phyloP scores from a whole-genome alignment of 2,797 vertebrate species.

The Passerculus sandwichensis region DNA sequence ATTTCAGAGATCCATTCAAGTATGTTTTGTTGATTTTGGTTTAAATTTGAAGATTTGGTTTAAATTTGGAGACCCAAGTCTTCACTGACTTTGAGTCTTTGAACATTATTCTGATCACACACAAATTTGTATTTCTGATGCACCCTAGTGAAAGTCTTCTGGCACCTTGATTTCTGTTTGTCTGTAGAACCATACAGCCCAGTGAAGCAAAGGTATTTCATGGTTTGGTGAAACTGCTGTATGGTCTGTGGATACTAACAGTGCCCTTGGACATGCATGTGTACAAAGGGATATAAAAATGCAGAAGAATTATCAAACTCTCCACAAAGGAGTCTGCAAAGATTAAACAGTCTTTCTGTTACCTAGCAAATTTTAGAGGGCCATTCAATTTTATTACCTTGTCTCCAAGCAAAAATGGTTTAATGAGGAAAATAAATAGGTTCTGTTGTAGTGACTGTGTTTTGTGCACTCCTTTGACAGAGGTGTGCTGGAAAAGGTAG shows the following conservation, averaged over 20 bases:
- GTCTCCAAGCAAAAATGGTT: slow-evolving; percentile 11
- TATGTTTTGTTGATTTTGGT: not conserved
- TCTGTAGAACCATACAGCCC: not conserved
- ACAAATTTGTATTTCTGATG: not conserved
- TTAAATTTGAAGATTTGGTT: not conserved
- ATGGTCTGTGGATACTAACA: not conserved
- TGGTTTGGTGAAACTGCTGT: not conserved
- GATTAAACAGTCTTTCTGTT: not conserved
- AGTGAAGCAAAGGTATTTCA: not conserved
- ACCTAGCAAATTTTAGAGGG: not conserved
- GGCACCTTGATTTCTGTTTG: not conserved
- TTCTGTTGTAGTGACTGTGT: not conserved
- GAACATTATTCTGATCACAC: not conserved
- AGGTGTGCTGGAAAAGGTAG: not conserved
- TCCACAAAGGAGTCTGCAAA: not conserved
- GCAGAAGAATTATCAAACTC: not conserved
- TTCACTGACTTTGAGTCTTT: not conserved
- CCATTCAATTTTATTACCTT: not conserved
- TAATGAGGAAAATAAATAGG: slow-evolving; percentile 2
- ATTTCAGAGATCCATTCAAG: not conserved
- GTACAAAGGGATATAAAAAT: not conserved
- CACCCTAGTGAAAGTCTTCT: not conserved
- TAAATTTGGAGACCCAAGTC: accelerated
- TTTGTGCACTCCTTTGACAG: not conserved
- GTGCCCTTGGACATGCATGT: not conserved